Evolutionary conservation across 2,888 invertebrate species (phyloP).

Genomic region (Eustalomyia histrio): DNA sequence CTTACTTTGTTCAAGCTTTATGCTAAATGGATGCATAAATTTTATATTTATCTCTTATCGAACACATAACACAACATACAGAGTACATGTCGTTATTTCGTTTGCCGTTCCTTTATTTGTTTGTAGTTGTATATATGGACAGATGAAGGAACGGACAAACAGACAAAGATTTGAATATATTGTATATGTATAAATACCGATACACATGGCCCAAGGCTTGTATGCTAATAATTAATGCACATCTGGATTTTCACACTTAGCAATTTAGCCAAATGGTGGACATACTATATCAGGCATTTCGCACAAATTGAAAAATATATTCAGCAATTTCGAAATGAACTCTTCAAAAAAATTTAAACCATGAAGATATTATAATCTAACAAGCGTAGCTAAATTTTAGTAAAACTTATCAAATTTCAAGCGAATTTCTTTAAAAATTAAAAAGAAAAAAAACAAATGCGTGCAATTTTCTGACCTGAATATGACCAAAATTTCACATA

Average conservation of each 20-base stretch:
- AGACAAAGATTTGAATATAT: not conserved
- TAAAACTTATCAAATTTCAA: too few species aligned
- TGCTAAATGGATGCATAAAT: conserved; percentile 68
- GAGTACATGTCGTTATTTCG: not conserved
- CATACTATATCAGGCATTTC: too few species aligned
- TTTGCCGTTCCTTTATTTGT: not conserved
- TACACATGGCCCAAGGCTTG: conserved; percentile 37
- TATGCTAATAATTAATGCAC: conserved; percentile 60
- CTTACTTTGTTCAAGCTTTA: conserved; percentile 67
- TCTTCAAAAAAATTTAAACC: too few species aligned
- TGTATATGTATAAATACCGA: conserved; percentile 21
- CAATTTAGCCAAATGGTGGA: conserved; percentile 50
- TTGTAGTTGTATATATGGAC: conserved; percentile 9
- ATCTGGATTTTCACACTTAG: conserved; percentile 63
- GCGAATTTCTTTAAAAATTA: too few species aligned
- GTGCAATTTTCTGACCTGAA: too few species aligned
- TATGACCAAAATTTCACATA: too few species aligned
- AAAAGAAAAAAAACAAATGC: too few species aligned
- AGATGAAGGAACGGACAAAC: not conserved
- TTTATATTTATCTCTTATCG: conserved; percentile 67
- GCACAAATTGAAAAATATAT: too few species aligned
- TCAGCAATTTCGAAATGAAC: too few species aligned
- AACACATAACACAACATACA: conserved; percentile 57
- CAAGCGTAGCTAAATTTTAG: too few species aligned
- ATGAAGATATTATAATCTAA: too few species aligned